These are phyloP conservation scores for Neodontobutis hainanensis DNA, from an alignment of 2,113 vertebrate species.

Conservation along the genomic window DNA sequence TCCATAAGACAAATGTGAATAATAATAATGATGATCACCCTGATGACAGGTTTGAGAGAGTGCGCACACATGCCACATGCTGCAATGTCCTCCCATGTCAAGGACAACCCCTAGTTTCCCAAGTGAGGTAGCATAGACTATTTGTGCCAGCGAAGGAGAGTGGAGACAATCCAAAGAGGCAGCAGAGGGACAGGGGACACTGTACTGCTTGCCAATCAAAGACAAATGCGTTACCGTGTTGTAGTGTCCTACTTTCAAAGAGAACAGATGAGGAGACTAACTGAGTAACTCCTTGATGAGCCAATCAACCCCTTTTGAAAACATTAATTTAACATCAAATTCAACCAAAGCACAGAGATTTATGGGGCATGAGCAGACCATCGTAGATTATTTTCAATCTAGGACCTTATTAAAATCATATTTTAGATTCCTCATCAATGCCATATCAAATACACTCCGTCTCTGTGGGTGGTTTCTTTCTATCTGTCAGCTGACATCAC, in stretches of 20 bases:
- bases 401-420: neutral
- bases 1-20: conserved; percentile 18
- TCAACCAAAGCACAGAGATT: conserved; percentile 1
- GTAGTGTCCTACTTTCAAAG: conserved; percentile 9
- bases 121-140: conserved; percentile 54
- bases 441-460: neutral
- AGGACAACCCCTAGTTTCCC: conserved; percentile 60
- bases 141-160: conserved; percentile 30
- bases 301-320: conserved; percentile 5
- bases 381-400: neutral
- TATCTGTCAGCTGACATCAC: conserved; percentile 57
- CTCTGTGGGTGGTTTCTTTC: conserved; percentile 34
- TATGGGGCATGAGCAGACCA: neutral
- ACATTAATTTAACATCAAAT: neutral
- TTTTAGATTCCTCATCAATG: neutral
- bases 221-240: conserved; percentile 11
- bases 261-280: conserved; percentile 8
- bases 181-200: neutral
- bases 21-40: conserved; percentile 32
- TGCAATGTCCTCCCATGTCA: conserved; percentile 48
- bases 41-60: conserved; percentile 24
- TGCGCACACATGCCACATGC: conserved; percentile 4
- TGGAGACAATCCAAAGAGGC: neutral
- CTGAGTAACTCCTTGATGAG: neutral
- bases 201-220: neutral